Percentiles rank a stretch among this genome's conserved stretches.
phyloP scores from a whole-genome alignment of 2,888 invertebrate genomes.

The Lymantria dispar region DNA sequence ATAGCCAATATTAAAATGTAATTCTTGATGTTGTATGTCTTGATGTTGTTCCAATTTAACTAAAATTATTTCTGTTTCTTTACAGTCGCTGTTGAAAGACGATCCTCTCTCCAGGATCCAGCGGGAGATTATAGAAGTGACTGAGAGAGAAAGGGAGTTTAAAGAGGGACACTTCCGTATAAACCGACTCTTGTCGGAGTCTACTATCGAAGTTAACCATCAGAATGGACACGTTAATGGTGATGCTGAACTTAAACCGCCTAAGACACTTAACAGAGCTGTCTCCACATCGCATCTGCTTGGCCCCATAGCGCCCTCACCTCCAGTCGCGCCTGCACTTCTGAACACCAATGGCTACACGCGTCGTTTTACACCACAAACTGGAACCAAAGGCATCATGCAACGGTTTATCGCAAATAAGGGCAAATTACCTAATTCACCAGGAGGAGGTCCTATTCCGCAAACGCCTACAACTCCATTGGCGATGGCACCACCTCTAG shows the following conservation, averaged over 20 bases:
- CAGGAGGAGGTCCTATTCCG: conserved; percentile 52
- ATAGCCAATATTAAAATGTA: no score
- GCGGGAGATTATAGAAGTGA: conserved; percentile 93
- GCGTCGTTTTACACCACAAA: conserved; percentile 84
- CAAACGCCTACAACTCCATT: conserved; percentile 45
- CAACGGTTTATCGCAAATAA: conserved; percentile 91
- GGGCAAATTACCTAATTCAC: conserved; percentile 82
- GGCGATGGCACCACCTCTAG: conserved; percentile 46
- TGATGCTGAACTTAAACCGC: conserved; percentile 50
- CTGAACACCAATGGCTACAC: conserved; percentile 76
- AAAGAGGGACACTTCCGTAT: conserved; percentile 82
- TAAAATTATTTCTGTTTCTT: conserved; percentile 40
- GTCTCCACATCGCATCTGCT: conserved; percentile 73
- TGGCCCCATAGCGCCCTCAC: conserved; percentile 61
- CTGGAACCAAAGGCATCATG: conserved; percentile 90
- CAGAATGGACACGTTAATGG: conserved; percentile 71
- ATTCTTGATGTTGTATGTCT: no score
- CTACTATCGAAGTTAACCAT: conserved; percentile 72
- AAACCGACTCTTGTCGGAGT: conserved; percentile 71
- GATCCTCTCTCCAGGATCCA: conserved; percentile 92
- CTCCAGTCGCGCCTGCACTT: conserved; percentile 58
- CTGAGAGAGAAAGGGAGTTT: conserved; percentile 91
- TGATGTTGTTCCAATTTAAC: background rate
- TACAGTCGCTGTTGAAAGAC: conserved; percentile 83
- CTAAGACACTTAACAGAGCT: conserved; percentile 62